Conservation (phyloP, 2,797 vertebrate species). For the Thalassophryne amazonica region DNA sequence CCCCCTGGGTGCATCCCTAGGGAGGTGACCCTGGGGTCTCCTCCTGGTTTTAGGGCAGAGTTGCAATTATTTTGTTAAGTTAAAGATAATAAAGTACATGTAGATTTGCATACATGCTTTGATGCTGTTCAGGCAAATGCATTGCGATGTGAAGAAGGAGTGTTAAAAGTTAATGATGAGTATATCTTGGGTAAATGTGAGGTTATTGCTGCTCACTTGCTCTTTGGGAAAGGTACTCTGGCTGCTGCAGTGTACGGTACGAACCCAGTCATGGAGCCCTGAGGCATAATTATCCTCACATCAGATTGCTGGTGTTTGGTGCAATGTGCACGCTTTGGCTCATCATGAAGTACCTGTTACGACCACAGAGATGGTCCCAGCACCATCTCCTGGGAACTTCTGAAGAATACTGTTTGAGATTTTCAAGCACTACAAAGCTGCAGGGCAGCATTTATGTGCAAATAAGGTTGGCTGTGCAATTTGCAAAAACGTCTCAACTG, state of each 20-base stretch:
- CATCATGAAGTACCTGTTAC: too few relatives aligned
- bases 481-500: slow-evolving; percentile 22
- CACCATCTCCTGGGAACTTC: neutral
- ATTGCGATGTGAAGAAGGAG: neutral
- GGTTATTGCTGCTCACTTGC: neutral
- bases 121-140: too few relatives aligned
- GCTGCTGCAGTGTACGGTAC: neutral
- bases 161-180: too few relatives aligned
- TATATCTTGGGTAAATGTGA: neutral
- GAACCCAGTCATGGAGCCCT: slow-evolving; percentile 16
- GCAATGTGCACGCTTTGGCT: too few relatives aligned
- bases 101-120: too few relatives aligned
- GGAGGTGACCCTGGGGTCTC: too few relatives aligned
- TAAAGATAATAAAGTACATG: too few relatives aligned
- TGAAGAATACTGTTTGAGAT: slow-evolving; percentile 11
- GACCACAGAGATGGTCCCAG: neutral
- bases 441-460: slow-evolving; percentile 27
- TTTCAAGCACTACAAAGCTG: slow-evolving; percentile 9
- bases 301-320: neutral
- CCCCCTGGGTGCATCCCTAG: too few relatives aligned
- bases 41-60: too few relatives aligned
- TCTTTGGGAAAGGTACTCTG: neutral
- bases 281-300: neutral
- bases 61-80: too few relatives aligned
- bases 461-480: slow-evolving; percentile 25